Evolutionary conservation across 2,113 vertebrate genomes (phyloP).

Genomic region (Pseudorasbora parva): DNA sequence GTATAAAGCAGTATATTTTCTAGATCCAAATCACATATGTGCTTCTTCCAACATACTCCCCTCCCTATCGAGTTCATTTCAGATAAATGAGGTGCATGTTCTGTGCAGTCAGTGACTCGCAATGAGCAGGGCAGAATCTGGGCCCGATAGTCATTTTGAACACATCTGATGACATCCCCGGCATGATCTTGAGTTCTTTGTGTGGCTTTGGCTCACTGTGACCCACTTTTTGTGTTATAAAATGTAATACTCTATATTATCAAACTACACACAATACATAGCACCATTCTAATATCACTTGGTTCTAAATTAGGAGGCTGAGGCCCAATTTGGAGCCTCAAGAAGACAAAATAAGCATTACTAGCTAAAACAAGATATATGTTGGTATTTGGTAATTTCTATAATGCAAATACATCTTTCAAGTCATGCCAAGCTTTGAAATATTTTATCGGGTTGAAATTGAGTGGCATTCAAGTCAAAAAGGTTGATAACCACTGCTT

Average conservation of each 20-base stretch:
- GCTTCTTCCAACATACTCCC: constrained; percentile 22
- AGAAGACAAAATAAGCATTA: no score
- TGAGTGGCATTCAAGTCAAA: no score
- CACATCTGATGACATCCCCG: constrained; percentile 6
- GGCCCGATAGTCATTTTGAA: not conserved
- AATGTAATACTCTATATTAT: not conserved
- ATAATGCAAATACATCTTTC: no score
- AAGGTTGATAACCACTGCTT: not conserved
- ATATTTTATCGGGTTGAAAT: no score
- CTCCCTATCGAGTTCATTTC: constrained; percentile 58
- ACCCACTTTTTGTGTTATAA: not conserved
- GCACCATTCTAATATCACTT: not conserved
- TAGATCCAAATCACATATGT: constrained; percentile 50
- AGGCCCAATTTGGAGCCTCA: no score
- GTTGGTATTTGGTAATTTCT: no score
- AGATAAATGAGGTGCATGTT: constrained; percentile 38
- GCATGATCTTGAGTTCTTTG: not conserved
- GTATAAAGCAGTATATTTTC: constrained; percentile 58
- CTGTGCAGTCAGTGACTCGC: not conserved
- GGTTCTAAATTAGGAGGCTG: no score
- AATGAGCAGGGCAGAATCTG: not conserved
- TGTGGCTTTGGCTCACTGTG: not conserved
- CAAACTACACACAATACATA: not conserved
- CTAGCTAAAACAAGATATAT: no score
- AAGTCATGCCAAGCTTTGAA: no score